phyloP scores from a whole-genome alignment of 1,140 invertebrate genomes.

The Heliconius eleuchia region DNA sequence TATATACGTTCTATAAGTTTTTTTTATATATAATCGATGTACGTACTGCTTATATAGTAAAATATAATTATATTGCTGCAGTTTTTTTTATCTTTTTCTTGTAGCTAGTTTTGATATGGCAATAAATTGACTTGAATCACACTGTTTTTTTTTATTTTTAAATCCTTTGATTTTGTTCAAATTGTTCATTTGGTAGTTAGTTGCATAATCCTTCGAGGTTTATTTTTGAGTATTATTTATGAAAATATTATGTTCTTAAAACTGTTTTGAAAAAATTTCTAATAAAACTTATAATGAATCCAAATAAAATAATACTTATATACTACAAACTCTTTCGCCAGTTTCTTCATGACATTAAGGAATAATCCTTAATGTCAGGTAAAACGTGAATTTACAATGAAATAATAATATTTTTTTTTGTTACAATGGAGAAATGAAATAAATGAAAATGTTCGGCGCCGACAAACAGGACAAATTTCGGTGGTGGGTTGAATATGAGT shows the following conservation, averaged over 20 bases:
- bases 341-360: neutral
- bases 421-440: neutral
- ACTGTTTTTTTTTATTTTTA: neutral
- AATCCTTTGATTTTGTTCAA: neutral
- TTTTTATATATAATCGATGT: neutral
- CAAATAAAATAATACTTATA: no score
- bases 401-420: neutral
- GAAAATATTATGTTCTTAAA: no score
- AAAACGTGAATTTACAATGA: neutral
- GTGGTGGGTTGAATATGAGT: neutral
- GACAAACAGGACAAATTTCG: neutral
- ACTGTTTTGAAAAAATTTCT: no score
- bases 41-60: neutral
- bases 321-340: neutral
- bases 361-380: neutral
- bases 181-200: neutral
- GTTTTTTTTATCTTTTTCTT: neutral
- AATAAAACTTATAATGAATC: no score
- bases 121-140: neutral
- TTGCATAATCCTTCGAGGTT: no score
- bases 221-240: neutral
- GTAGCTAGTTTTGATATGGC: constrained; percentile 4
- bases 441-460: neutral
- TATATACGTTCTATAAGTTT: neutral
- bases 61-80: neutral